phyloP scores from a whole-genome alignment of 2,113 vertebrate species.

The Rallus limicola region DNA sequence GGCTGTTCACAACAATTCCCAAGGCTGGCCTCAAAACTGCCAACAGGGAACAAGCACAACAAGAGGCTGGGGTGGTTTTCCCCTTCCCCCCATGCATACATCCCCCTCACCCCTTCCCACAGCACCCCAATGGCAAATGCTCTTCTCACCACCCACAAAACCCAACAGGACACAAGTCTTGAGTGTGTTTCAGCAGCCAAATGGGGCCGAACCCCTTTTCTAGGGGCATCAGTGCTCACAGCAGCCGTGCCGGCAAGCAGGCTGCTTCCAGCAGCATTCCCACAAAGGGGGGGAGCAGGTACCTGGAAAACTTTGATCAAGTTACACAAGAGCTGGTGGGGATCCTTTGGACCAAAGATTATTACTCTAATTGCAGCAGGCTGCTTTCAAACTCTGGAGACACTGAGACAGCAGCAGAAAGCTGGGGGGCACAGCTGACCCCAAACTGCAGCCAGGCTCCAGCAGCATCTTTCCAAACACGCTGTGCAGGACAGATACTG shows the following conservation, averaged over 20 bases:
- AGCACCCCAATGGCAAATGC: no score
- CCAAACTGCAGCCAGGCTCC: background rate
- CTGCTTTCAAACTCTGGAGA: background rate
- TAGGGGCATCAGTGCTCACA: background rate
- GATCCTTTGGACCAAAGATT: background rate
- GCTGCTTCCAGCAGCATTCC: background rate
- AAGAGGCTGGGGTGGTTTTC: background rate
- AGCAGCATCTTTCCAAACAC: accelerated
- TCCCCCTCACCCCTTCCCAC: background rate
- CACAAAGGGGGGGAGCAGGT: background rate
- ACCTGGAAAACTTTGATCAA: background rate
- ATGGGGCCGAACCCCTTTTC: background rate
- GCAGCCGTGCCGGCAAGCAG: background rate
- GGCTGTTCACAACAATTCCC: no score
- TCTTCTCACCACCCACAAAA: no score
- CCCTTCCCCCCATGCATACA: background rate
- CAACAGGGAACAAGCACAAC: background rate
- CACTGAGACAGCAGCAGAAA: background rate
- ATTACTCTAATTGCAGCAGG: background rate
- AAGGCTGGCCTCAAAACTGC: no score
- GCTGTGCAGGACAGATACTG: background rate
- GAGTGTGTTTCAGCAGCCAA: background rate
- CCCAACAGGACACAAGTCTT: no score
- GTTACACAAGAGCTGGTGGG: background rate
- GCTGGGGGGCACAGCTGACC: background rate